phyloP scores from a whole-genome alignment of 35 echinoderm and acorn worm genomes.

The Strongylocentrotus purpuratus region DNA sequence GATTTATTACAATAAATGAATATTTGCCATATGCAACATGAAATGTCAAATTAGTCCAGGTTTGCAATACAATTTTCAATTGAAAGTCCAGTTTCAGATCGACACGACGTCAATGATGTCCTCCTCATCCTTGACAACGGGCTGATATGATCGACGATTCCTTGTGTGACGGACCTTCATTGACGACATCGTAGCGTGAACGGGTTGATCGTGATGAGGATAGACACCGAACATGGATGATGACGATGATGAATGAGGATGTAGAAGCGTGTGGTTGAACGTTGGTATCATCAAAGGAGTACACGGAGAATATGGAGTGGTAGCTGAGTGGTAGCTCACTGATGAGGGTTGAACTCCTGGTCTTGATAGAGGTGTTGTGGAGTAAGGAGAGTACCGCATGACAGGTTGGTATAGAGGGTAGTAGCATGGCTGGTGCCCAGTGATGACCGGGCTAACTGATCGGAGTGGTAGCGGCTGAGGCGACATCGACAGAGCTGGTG shows the following conservation, averaged over 20 bases:
- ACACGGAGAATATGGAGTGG: background rate
- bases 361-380: background rate
- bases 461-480: background rate
- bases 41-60: background rate
- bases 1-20: background rate
- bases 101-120: background rate
- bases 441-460: background rate
- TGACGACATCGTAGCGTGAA: no score
- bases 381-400: slow-evolving; percentile 17
- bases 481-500: background rate
- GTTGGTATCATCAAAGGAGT: background rate
- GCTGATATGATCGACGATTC: no score
- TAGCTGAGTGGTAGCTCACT: background rate
- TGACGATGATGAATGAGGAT: no score
- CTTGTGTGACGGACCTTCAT: background rate
- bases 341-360: background rate
- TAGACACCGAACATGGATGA: no score
- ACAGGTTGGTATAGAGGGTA: background rate
- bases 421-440: background rate
- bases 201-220: no score
- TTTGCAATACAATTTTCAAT: background rate
- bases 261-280: no score
- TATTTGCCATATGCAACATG: background rate
- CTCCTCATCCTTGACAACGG: background rate
- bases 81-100: background rate